Conservation (phyloP, 2,113 vertebrate species). For the Grus americana region DNA sequence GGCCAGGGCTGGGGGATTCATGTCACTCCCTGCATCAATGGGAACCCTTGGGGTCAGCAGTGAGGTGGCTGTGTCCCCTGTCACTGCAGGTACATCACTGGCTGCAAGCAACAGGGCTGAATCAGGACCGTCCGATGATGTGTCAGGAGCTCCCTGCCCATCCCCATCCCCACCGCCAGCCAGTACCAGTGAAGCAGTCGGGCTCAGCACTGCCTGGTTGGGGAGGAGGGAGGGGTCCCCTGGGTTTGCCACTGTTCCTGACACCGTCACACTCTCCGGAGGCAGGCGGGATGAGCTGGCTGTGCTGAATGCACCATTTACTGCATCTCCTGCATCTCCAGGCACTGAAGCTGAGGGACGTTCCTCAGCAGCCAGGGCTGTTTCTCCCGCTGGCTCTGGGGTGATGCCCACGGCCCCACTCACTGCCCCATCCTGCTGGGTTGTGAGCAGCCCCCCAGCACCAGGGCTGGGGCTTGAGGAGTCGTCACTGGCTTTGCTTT, state of each 20-base stretch:
- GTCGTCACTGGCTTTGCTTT: not conserved
- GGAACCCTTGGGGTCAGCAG: not conserved
- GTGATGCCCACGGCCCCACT: accelerated
- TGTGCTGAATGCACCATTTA: not conserved
- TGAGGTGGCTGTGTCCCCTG: not conserved
- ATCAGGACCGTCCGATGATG: not conserved
- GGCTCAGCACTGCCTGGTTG: not conserved
- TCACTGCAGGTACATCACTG: not conserved
- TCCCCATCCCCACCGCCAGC: accelerated
- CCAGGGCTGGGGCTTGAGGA: not conserved
- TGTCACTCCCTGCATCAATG: not conserved
- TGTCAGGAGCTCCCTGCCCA: not conserved
- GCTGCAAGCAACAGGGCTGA: not conserved
- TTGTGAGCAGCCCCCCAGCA: accelerated
- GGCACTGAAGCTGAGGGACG: not conserved
- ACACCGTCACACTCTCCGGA: not conserved
- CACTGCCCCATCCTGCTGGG: not conserved
- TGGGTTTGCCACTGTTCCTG: not conserved
- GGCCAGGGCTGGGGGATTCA: not conserved
- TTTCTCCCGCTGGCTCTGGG: not conserved
- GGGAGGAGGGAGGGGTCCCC: not conserved
- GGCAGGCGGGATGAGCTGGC: not conserved
- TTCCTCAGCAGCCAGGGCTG: not conserved
- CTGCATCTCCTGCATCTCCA: not conserved
- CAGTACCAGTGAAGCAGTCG: accelerated